A percentile compares a stretch with the other conserved stretches of the same genome.
These are phyloP conservation scores for Ypsolopha scabrella DNA, from an alignment of 2,888 invertebrate genomes.

Conservation along the genomic window DNA sequence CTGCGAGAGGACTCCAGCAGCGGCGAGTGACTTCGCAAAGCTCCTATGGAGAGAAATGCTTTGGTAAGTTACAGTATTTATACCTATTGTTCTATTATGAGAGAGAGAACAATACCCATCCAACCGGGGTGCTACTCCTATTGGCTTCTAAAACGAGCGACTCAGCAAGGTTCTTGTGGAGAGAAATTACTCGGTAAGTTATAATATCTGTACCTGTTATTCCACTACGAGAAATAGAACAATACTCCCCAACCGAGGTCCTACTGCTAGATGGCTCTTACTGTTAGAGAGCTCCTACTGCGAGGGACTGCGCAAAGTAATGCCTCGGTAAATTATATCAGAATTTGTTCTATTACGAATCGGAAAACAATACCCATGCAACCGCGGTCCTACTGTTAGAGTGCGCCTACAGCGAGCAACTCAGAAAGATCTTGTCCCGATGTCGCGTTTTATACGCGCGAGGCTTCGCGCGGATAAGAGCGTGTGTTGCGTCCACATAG, in stretches of 20 bases:
- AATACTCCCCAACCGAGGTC: slow-evolving; percentile 83
- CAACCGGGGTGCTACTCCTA: slow-evolving; percentile 79
- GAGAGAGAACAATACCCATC: slow-evolving; percentile 71
- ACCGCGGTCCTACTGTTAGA: slow-evolving; percentile 89
- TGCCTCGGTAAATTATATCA: slow-evolving; percentile 36
- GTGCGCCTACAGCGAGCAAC: slow-evolving; percentile 88
- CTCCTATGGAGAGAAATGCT: slow-evolving; percentile 56
- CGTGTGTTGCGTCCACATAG: no score
- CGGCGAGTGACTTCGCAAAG: slow-evolving; percentile 81
- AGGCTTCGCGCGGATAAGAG: no score
- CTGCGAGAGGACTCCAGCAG: slow-evolving; percentile 87
- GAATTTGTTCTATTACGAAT: slow-evolving; percentile 89
- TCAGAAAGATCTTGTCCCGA: slow-evolving; percentile 70
- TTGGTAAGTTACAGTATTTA: slow-evolving; percentile 30
- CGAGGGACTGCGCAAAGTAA: slow-evolving; percentile 78
- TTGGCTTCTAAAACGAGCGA: neutral
- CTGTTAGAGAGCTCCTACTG: slow-evolving; percentile 94
- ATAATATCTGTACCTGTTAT: slow-evolving; percentile 90
- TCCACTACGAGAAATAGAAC: slow-evolving; percentile 90
- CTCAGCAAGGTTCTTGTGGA: neutral
- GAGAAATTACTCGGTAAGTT: neutral
- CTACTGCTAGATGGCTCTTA: no score
- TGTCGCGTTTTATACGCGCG: no score
- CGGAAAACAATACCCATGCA: slow-evolving; percentile 81
- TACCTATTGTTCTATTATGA: neutral